Conservation (phyloP, 1,140 invertebrate species). For the Eriosoma lanigerum region DNA sequence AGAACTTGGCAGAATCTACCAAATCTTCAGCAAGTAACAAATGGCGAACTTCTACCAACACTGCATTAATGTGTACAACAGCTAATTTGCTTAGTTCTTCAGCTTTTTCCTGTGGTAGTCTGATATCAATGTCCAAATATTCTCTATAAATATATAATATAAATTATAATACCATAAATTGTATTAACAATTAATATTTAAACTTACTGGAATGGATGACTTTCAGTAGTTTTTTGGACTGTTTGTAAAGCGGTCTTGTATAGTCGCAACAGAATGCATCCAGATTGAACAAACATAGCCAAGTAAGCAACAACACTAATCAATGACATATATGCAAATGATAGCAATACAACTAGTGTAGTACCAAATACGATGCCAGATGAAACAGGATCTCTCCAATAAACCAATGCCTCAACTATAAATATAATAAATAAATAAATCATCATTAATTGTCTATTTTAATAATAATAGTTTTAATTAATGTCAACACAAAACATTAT, state of each 20-base stretch:
- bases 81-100: slow-evolving; percentile 80
- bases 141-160: slow-evolving; percentile 67
- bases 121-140: slow-evolving; percentile 82
- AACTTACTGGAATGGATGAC: slow-evolving; percentile 95
- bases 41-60: slow-evolving; percentile 78
- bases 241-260: slow-evolving; percentile 95
- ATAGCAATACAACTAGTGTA: slow-evolving; percentile 82
- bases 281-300: slow-evolving; percentile 78
- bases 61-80: slow-evolving; percentile 81
- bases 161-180: not conserved
- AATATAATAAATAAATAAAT: slow-evolving; percentile 56
- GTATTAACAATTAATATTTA: not conserved
- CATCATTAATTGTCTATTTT: too few species aligned
- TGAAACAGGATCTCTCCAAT: slow-evolving; percentile 94
- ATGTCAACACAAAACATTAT: too few species aligned
- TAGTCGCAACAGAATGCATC: slow-evolving; percentile 87
- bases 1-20: slow-evolving; percentile 94
- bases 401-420: slow-evolving; percentile 92
- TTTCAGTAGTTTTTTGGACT: slow-evolving; percentile 94
- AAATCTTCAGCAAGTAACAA: slow-evolving; percentile 95
- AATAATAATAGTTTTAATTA: too few species aligned
- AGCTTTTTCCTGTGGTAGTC: slow-evolving; percentile 82
- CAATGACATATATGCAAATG: slow-evolving; percentile 90
- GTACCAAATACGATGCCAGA: slow-evolving; percentile 88
- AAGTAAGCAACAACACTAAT: slow-evolving; percentile 93